Evolutionary conservation across 2,888 invertebrate genomes (phyloP), one percentile per base, ranked within the genome.

Genomic region (Nomada lathburiana): DNA sequence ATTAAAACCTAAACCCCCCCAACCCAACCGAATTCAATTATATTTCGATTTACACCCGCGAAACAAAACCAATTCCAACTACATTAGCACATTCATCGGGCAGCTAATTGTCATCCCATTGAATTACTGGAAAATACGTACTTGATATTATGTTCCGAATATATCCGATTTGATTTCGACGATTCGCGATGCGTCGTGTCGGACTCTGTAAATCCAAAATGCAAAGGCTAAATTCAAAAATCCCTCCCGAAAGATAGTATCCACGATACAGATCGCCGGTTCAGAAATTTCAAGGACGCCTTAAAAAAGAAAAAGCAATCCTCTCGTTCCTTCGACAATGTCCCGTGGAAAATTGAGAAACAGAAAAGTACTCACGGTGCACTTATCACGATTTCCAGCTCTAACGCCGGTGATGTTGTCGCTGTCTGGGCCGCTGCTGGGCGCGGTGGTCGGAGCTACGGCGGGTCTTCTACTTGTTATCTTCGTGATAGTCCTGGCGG

Each of bases 331-430:
- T 47, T 36, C 80, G 69, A 80, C 26, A 36, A 47, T 42, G 50
- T 50, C 72, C 52, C 36, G 11, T 9, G 42, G 13, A 10, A 29
- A 23, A 23, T n/a, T 18, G 26, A 16, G 23, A 18, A 13, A 36
- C n/a, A 42, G 23, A 18, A 23, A 16, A 36, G 9, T 7, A 18
- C 29, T 60, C 60, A 13, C 7, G 57, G 26, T 42, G 20, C 42
- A 20, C 63, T 77, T 71, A 36, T 18, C 64, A n/a, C 36, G 63
- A 82, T 78, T 88, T 88, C 60, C 90, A 93, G 93, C 93, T 57
- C 84, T 93, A 75, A 93, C 93, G 9, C 93, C 93, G 62, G 92
- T 92, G 72, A 93, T 93, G 84, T 88, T 93, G 86, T 93, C 93
- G 75, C 82, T 93, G 65, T 93, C 93, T 29, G 93, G 93, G n/a